Percentiles rank a stretch among this genome's conserved stretches.
Conservation (phyloP, 1,140 invertebrate species). For the Triops cancriformis region DNA sequence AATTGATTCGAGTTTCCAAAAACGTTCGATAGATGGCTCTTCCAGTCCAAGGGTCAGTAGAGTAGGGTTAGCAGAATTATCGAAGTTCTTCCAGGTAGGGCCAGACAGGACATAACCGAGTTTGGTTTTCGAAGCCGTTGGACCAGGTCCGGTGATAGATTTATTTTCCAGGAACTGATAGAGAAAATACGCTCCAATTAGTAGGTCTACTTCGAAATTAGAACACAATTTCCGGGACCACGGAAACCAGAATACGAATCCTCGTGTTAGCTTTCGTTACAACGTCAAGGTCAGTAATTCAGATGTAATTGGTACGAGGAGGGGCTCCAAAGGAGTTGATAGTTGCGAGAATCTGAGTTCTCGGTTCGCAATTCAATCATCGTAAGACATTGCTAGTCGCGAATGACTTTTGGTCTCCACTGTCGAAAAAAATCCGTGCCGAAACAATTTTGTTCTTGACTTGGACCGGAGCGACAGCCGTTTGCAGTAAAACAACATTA, state of each 20-base stretch:
- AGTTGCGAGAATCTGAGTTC: background rate
- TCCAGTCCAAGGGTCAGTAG: background rate
- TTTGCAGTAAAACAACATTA: slow-evolving; percentile 6
- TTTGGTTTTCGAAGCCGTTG: background rate
- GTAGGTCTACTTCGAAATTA: background rate
- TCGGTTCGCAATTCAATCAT: background rate
- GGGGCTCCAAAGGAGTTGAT: background rate
- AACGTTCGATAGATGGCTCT: background rate
- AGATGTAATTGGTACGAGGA: background rate
- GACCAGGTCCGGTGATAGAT: background rate
- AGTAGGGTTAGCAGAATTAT: background rate
- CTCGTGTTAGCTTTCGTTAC: background rate
- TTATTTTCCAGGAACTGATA: background rate
- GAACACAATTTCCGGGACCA: background rate
- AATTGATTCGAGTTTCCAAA: background rate
- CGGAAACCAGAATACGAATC: background rate
- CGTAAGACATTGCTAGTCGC: background rate
- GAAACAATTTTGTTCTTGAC: background rate
- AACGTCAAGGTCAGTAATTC: background rate
- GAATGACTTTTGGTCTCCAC: slow-evolving; percentile 18
- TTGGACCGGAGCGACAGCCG: slow-evolving; percentile 3
- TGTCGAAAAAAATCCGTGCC: slow-evolving; percentile 16
- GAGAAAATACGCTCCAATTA: background rate
- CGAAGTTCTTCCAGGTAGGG: background rate
- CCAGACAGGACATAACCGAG: background rate